Conservation (phyloP, 2,113 vertebrate genomes). For the Triplophysa tibetana region DNA sequence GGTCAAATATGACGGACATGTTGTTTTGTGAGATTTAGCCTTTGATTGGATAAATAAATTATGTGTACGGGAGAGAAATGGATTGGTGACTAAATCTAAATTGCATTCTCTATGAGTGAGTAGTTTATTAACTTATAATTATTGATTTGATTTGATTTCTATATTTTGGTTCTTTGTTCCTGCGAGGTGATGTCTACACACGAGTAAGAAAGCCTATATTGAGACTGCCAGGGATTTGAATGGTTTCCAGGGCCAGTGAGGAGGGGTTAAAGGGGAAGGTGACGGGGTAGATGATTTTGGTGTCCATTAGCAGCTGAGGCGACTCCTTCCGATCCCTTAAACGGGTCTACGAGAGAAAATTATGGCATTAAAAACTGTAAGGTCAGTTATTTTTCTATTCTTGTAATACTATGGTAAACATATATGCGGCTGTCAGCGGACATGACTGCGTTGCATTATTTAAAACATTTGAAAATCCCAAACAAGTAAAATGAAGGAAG, state of each 20-base stretch:
- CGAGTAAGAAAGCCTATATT: conserved; percentile 91
- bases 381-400: too few species aligned
- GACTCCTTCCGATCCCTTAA: conserved; percentile 93
- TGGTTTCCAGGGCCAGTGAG: conserved; percentile 92
- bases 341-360: conserved; percentile 77
- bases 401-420: too few species aligned
- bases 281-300: conserved; percentile 96
- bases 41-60: not conserved
- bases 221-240: conserved; percentile 93
- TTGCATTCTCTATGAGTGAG: conserved; percentile 22
- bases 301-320: conserved; percentile 96
- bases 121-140: conserved; percentile 6
- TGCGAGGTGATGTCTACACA: conserved; percentile 74
- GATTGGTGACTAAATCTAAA: not conserved
- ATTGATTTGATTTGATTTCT: not conserved
- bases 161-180: not conserved
- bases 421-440: too few species aligned
- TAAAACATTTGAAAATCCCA: too few species aligned
- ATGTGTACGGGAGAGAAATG: not conserved
- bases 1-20: not conserved
- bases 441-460: too few species aligned
- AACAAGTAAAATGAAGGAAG: too few species aligned
- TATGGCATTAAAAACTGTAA: too few species aligned
- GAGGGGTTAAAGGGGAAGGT: conserved; percentile 97
- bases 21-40: conserved; percentile 6